Percentiles rank a stretch among this genome's conserved stretches.
These are phyloP conservation scores for Notiomystis cincta DNA, from an alignment of 2,113 vertebrate species.

Conservation along the genomic window DNA sequence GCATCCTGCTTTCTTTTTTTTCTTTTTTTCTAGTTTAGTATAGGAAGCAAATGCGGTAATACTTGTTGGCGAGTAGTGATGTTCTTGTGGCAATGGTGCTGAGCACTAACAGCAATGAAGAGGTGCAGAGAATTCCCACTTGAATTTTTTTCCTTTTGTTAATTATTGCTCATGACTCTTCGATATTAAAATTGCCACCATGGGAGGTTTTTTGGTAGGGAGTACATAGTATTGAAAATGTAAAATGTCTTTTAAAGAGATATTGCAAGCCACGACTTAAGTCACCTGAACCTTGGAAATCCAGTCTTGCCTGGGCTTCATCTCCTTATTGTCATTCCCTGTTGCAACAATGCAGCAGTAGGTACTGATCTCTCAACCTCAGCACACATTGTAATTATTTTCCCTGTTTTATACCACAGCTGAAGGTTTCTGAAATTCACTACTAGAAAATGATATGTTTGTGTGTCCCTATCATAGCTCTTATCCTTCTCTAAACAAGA, in stretches of 20 bases:
- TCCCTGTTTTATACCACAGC: neutral
- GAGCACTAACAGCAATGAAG: neutral
- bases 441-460: neutral
- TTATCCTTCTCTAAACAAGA: neutral
- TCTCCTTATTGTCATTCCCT: neutral
- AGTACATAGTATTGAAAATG: neutral
- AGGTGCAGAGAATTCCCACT: neutral
- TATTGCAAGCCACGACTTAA: neutral
- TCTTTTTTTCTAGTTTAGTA: neutral
- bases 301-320: neutral
- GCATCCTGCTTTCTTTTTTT: neutral
- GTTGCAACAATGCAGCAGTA: neutral
- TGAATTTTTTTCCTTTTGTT: neutral
- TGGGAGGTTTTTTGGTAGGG: neutral
- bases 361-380: neutral
- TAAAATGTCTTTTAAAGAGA: neutral
- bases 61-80: neutral
- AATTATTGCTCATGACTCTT: neutral
- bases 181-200: neutral
- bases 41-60: neutral
- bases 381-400: rapidly evolving
- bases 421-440: neutral
- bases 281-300: neutral
- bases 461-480: neutral
- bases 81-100: neutral